These are phyloP conservation scores for Plemyria rubiginata DNA, from an alignment of 2,888 invertebrate genomes.

Conservation along the genomic window DNA sequence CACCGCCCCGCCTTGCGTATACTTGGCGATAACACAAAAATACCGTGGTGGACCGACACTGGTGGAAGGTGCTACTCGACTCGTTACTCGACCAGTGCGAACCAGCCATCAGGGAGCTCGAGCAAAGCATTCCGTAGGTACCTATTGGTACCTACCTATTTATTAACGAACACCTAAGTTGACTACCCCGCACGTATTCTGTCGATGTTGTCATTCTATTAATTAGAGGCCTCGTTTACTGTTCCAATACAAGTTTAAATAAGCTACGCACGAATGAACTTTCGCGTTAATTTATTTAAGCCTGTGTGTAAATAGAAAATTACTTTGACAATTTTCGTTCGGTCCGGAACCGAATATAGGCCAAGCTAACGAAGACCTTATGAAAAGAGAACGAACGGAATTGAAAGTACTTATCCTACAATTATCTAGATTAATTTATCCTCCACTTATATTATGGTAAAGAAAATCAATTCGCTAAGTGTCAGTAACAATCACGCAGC, in stretches of 20 bases:
- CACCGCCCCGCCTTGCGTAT: no score
- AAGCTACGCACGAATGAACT: constrained; percentile 65
- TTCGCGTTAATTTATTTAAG: constrained; percentile 69
- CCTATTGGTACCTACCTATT: constrained; percentile 16
- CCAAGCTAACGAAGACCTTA: constrained; percentile 21
- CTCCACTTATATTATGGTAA: no score
- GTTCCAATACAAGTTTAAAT: constrained; percentile 68
- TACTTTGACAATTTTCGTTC: constrained; percentile 48
- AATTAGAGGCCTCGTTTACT: constrained; percentile 70
- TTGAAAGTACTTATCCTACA: not conserved
- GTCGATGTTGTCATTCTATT: constrained; percentile 68
- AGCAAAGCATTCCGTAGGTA: not conserved
- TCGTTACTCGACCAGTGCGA: no score
- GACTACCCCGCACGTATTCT: constrained; percentile 53
- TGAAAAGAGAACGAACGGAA: not conserved
- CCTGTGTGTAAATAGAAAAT: constrained; percentile 55
- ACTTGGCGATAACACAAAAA: no score
- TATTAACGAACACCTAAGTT: constrained; percentile 50
- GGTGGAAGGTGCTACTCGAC: no score
- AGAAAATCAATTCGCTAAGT: not conserved
- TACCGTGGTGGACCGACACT: no score
- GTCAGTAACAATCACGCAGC: not conserved
- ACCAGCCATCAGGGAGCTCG: not conserved
- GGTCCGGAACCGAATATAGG: constrained; percentile 36
- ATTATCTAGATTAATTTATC: not conserved